phyloP scores from a whole-genome alignment of 2,888 invertebrate species.

The Metellina segmentata region DNA sequence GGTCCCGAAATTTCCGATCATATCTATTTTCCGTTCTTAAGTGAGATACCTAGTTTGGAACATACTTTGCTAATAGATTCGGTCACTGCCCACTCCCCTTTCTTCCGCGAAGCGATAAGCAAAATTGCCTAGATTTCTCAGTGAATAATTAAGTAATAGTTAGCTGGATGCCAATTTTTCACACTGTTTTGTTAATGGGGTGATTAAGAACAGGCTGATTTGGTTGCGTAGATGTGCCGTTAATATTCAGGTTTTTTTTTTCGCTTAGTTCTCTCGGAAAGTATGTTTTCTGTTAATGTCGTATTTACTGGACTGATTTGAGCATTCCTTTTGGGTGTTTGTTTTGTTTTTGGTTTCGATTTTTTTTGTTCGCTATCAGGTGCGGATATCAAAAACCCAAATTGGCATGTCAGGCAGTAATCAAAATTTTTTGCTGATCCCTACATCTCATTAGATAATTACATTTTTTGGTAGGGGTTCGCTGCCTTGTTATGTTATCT shows the following conservation, averaged over 20 bases:
- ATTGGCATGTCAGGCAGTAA: conserved; percentile 43
- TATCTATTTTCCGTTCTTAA: conserved; percentile 71
- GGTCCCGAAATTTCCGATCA: conserved; percentile 56
- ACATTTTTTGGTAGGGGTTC: neutral
- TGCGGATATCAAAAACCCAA: conserved; percentile 34
- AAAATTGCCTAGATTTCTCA: conserved; percentile 55
- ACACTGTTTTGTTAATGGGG: conserved; percentile 63
- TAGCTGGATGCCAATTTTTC: conserved; percentile 60
- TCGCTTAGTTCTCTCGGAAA: neutral
- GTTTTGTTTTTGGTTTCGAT: neutral
- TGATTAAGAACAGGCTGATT: conserved; percentile 56
- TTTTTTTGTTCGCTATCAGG: conserved; percentile 19
- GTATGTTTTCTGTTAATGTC: conserved; percentile 49
- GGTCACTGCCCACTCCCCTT: conserved; percentile 9
- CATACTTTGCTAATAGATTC: conserved; percentile 56
- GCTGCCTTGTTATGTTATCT: conserved; percentile 11
- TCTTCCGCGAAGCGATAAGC: conserved; percentile 47
- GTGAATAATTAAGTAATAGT: conserved; percentile 63
- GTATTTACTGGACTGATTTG: conserved; percentile 34
- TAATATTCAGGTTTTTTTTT: conserved; percentile 30
- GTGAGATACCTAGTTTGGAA: conserved; percentile 38
- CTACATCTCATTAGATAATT: conserved; percentile 29
- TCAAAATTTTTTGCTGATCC: conserved; percentile 46
- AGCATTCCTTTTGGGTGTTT: neutral
- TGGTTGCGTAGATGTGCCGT: conserved; percentile 23